A percentile compares a stretch with the other conserved stretches of the same genome.
Conservation (phyloP, 2,113 vertebrate species). For the Tenrec ecaudatus region DNA sequence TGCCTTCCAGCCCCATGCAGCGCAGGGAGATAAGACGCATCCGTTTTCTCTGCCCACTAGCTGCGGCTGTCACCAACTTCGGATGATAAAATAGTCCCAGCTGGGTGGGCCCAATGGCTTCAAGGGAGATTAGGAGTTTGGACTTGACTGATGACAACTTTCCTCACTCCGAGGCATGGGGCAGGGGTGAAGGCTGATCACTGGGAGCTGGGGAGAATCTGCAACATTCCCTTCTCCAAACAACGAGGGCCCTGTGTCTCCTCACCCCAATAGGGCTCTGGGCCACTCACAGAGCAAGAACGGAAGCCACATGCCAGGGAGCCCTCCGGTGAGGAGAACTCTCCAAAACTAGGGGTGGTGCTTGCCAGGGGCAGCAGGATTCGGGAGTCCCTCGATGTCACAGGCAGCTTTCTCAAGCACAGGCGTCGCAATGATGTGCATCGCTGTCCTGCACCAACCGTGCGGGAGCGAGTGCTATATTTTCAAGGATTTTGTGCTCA, state of each 20-base stretch:
- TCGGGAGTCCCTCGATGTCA: background rate
- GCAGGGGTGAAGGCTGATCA: background rate
- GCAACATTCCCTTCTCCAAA: background rate
- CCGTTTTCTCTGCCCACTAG: background rate
- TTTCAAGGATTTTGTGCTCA: background rate
- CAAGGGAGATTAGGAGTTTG: conserved; percentile 7
- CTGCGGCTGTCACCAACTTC: conserved; percentile 9
- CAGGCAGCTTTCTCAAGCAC: background rate
- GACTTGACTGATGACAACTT: too few relatives aligned
- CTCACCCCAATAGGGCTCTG: background rate
- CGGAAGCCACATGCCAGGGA: too few relatives aligned
- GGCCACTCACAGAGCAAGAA: background rate
- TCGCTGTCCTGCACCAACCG: background rate
- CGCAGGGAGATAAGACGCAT: conserved; percentile 47
- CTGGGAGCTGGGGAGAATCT: background rate
- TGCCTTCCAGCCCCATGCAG: background rate
- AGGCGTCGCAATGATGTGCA: fast-evolving
- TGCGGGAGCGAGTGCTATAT: background rate
- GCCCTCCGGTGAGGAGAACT: background rate
- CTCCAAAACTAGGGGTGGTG: background rate
- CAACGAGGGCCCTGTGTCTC: background rate
- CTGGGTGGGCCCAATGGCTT: background rate
- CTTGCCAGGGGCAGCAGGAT: background rate
- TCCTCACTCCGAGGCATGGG: too few relatives aligned
- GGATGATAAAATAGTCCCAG: conserved; percentile 60